Base-by-base conservation (phyloP, 2,113 vertebrate genomes). In the Centropristis striata region DNA sequence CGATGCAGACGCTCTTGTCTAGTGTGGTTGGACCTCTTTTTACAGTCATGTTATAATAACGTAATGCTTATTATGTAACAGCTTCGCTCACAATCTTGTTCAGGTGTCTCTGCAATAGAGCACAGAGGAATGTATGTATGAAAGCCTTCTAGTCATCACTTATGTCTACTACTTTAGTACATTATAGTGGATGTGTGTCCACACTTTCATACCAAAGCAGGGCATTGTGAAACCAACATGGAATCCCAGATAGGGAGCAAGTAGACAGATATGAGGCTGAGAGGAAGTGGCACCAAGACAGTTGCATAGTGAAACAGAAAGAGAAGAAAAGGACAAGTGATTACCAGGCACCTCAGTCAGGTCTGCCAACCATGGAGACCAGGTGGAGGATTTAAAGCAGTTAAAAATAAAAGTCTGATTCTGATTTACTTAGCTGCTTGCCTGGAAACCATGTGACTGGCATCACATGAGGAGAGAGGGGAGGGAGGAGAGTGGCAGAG, bases 381-480 rank as follows among this genome's bases (percentile, higher is more conserved):
- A 87, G 79, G 86, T 83, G 85, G 80, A 88, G 91, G 91, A 91
- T 86, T 93, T 90, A 91, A 89, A 88, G 86, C 37, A 46, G 92
- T 94, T 95, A 94, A 94, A 94, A 94, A 93, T 95, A 93, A 92
- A 90, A 92, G 92, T 89, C 92, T 89, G 90, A 95, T 91, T 95
- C 87, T 93, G 93, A 94, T 94, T 94, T 94, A 94, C 89, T 92
- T 93, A 91, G 91, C 89, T 70, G 90, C 86, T 85, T 95, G 92
- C 87, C 91, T 92, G 92, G 91, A 95, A 96, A 92, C 87, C 93
- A 95, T 93, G 93, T 94, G 94, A 95, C 91, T 93, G 88, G 86
- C 78, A 95, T 94, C 93, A 94, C 93, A 94, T 92, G 92, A 92
- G 86, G 60, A 28, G 82, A 67, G 84, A 79, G 75, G 53, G 88